Evolutionary conservation across 2,888 invertebrate species (phyloP), one percentile per base, ranked within the genome.

Genomic region (Anaspis maculata): DNA sequence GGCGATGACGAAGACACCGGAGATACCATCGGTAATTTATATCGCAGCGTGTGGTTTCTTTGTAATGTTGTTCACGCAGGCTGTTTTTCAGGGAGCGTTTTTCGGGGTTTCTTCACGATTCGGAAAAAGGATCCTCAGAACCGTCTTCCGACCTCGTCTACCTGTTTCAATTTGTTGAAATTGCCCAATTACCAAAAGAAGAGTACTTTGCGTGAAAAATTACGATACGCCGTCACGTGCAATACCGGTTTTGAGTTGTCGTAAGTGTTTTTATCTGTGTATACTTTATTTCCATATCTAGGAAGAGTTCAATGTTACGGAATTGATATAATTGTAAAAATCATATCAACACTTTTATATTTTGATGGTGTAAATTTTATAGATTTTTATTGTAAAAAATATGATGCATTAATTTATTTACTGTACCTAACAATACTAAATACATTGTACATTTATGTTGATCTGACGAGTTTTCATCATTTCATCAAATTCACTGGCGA

Each of bases 171-270:
- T 70, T 76, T 98, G 23, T 76, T 98, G 26, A 98, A 99, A 65
- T 73, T 95, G 56, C 98, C 98, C 33, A 98, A 97, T 70, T 99
- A 98, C 64, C 94, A 92, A 64, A 94, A 92, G 66, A 89, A 95
- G 56, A 84, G 88, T 52, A 92, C 94, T 0, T 68, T 99, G 3
- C 72, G 92, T 27, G 97, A 98, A 57, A 99, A 99, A 65, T 70
- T 99, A 3, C 77, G 95, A 19, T 98, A 98, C 63, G 98, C 98
- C 0, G 92, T 99, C 33, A 86, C 86, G 45, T 92, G 95, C 55
- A 96, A 97, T 64, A 95, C 97, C 10, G 98, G 98, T 13, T 99
- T 99, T 66, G 98, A 99, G 68, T 74, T 98, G n/a, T 96, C 96
- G 3, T 96, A 84, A 73, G 36, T 22, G 24, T 37, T 42, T 34